Percentiles rank a stretch among this genome's conserved stretches.
Evolutionary conservation across 2,888 invertebrate genomes (phyloP).

Genomic region (Drosophila lacicola): DNA sequence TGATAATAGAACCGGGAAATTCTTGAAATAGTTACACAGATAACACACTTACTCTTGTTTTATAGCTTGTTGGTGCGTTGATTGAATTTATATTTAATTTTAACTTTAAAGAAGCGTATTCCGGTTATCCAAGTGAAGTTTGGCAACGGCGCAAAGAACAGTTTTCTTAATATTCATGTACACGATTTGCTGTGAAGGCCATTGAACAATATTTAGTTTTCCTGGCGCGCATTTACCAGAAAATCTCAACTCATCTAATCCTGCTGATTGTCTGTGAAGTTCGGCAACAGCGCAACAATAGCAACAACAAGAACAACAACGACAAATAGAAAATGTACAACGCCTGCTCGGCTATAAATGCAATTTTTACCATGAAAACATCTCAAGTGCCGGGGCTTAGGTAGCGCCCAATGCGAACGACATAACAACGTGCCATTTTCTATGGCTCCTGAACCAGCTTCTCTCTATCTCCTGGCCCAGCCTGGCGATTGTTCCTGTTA

Average conservation of each 20-base stretch:
- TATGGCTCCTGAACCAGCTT: slow-evolving; percentile 19
- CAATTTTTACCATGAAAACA: slow-evolving; percentile 47
- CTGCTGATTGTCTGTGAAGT: slow-evolving; percentile 36
- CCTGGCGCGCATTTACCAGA: slow-evolving; percentile 8
- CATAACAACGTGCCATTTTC: slow-evolving; percentile 27
- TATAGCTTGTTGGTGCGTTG: too few species aligned
- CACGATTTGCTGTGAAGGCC: not conserved
- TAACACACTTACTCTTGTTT: too few species aligned
- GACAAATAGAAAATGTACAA: slow-evolving; percentile 2
- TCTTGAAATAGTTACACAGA: too few species aligned
- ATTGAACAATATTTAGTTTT: slow-evolving; percentile 1
- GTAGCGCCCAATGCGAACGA: slow-evolving; percentile 32
- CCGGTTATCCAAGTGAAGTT: slow-evolving; percentile 12
- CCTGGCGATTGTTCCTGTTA: slow-evolving; percentile 1
- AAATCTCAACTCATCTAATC: slow-evolving; percentile 22
- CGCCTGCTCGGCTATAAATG: slow-evolving; percentile 28
- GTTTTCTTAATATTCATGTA: not conserved
- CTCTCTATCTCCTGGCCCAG: not conserved
- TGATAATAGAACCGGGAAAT: too few species aligned
- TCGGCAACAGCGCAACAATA: slow-evolving; percentile 37
- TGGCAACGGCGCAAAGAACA: slow-evolving; percentile 18
- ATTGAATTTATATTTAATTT: too few species aligned
- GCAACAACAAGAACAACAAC: too few species aligned
- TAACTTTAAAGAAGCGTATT: too few species aligned
- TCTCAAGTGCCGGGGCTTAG: slow-evolving; percentile 45